These are phyloP conservation scores for Merops nubicus DNA, from an alignment of 2,113 vertebrate genomes.

Conservation along the genomic window DNA sequence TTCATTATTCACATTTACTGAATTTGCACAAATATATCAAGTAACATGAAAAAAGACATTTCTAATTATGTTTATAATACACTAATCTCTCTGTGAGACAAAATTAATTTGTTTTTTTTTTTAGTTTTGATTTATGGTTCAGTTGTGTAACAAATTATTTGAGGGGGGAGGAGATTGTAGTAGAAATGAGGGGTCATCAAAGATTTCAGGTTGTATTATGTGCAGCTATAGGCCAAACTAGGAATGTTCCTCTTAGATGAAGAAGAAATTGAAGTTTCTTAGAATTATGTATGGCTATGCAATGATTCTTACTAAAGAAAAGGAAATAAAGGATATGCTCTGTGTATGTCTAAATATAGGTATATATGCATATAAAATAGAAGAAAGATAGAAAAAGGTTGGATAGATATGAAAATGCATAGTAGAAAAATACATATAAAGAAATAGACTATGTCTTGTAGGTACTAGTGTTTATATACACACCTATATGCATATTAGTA, in stretches of 20 bases:
- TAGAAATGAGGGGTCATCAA: background rate
- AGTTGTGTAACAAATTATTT: background rate
- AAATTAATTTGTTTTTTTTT: background rate
- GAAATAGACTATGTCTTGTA: background rate
- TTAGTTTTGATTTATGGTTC: background rate
- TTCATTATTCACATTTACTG: background rate
- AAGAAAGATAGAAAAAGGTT: background rate
- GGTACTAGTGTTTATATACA: background rate
- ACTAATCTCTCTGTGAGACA: background rate
- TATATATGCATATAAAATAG: background rate
- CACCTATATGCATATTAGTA: too few relatives aligned
- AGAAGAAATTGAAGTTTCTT: background rate
- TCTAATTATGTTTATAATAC: background rate
- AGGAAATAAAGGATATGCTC: background rate
- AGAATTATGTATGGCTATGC: background rate
- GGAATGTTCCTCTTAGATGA: background rate
- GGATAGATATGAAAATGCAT: background rate
- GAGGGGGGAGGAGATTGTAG: too few relatives aligned
- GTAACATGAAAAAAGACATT: background rate
- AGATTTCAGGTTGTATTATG: background rate
- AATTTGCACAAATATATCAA: background rate
- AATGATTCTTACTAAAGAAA: background rate
- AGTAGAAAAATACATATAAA: background rate
- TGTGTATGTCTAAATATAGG: background rate
- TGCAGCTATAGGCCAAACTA: background rate